Conservation (phyloP, 2,113 vertebrate species). For the Glaucomys volans region DNA sequence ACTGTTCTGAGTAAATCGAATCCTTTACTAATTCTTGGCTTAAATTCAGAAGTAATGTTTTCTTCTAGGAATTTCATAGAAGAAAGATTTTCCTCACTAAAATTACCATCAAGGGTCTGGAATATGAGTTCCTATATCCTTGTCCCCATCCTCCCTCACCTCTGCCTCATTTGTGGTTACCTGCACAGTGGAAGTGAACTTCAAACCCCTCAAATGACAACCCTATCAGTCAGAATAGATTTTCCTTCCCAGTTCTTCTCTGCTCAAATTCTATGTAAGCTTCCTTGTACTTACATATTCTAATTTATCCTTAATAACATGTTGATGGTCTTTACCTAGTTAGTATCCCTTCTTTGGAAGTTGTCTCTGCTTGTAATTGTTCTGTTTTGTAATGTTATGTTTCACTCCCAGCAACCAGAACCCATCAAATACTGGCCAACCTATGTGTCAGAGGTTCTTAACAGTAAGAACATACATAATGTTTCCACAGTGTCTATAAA, state of each 20-base stretch:
- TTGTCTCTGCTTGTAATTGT: neutral
- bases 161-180: neutral
- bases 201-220: neutral
- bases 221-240: neutral
- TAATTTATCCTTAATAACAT: neutral
- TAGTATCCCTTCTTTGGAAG: neutral
- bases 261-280: neutral
- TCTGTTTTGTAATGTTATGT: neutral
- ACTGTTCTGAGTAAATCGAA: neutral
- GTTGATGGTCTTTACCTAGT: neutral
- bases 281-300: neutral
- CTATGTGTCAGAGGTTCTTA: too few relatives aligned
- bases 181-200: neutral
- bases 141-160: neutral
- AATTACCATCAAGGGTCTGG: neutral
- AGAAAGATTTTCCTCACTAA: neutral
- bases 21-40: neutral
- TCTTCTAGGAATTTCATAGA: slow-evolving; percentile 13
- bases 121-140: neutral
- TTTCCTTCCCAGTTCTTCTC: neutral
- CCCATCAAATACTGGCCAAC: neutral
- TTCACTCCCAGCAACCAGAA: neutral
- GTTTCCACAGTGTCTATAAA: too few relatives aligned
- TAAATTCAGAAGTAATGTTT: slow-evolving; percentile 6
- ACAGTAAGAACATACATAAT: too few relatives aligned